A percentile compares a stretch with the other conserved stretches of the same genome.
phyloP scores from a whole-genome alignment of 2,888 invertebrate species.

The Melolontha melolontha region DNA sequence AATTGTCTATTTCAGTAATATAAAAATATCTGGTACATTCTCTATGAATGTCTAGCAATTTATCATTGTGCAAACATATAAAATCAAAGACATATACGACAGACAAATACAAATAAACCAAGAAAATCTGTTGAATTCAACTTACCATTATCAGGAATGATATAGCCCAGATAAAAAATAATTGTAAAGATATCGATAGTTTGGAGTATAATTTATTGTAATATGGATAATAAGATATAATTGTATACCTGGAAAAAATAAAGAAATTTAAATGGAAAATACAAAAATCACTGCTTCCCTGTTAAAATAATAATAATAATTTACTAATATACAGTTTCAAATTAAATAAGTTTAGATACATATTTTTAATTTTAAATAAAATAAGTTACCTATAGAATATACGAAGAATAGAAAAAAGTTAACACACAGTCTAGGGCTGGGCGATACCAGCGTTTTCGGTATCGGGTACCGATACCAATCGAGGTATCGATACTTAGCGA shows the following conservation, averaged over 20 bases:
- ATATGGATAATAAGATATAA: slow-evolving; percentile 84
- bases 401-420: too few relatives aligned
- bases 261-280: neutral
- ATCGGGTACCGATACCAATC: too few relatives aligned
- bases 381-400: too few relatives aligned
- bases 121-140: slow-evolving; percentile 39
- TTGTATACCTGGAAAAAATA: slow-evolving; percentile 76
- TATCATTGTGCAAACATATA: slow-evolving; percentile 21
- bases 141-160: slow-evolving; percentile 79
- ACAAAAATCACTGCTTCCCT: too few relatives aligned
- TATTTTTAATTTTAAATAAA: too few relatives aligned
- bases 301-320: too few relatives aligned
- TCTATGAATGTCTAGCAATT: neutral
- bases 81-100: neutral
- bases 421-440: too few relatives aligned
- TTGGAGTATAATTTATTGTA: slow-evolving; percentile 84
- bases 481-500: too few relatives aligned
- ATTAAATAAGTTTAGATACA: too few relatives aligned
- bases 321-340: too few relatives aligned
- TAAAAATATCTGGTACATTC: neutral
- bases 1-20: neutral
- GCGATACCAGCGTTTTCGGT: too few relatives aligned
- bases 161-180: slow-evolving; percentile 83
- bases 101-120: neutral
- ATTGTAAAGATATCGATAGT: slow-evolving; percentile 80